Evolutionary conservation across 1,140 invertebrate species (phyloP).

Genomic region (Drosophila erecta): DNA sequence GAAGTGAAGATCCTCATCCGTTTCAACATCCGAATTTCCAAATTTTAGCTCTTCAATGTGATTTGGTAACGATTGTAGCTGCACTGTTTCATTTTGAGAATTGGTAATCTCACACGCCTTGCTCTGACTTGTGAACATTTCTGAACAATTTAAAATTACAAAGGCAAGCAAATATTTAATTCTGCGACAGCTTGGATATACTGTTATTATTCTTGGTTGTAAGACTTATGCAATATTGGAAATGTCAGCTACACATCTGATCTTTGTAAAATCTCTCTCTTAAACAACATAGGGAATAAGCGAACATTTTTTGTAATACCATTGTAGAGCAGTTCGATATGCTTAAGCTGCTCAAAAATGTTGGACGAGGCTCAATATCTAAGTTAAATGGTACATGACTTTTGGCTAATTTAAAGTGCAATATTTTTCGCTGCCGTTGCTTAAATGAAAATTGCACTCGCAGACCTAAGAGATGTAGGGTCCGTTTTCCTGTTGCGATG

Average conservation of each 20-base stretch:
- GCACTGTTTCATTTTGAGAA: conserved; percentile 33
- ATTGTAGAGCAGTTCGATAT: conserved; percentile 24
- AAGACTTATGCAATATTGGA: background rate
- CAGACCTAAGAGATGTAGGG: background rate
- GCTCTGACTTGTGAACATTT: conserved; percentile 37
- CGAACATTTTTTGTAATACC: background rate
- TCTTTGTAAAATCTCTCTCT: background rate
- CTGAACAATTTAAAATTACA: background rate
- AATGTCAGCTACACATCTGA: conserved; percentile 55
- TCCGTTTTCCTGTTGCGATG: background rate
- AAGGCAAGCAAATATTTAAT: background rate
- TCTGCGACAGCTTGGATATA: background rate
- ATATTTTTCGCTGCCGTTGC: conserved; percentile 27
- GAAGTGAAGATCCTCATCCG: conserved; percentile 18
- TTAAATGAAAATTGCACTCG: background rate
- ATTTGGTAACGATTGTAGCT: conserved; percentile 37
- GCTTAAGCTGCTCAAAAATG: background rate
- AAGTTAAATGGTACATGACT: background rate
- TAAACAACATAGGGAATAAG: background rate
- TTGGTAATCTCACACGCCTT: conserved; percentile 8
- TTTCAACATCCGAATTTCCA: background rate
- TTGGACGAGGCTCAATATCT: background rate
- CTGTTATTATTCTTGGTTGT: conserved; percentile 4
- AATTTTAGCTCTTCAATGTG: background rate
- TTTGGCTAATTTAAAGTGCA: conserved; percentile 20